Percentiles rank a stretch among this genome's conserved stretches.
These are phyloP conservation scores for Astatotilapia flaviijosephi DNA, from an alignment of 2,113 vertebrate species.

Conservation along the genomic window DNA sequence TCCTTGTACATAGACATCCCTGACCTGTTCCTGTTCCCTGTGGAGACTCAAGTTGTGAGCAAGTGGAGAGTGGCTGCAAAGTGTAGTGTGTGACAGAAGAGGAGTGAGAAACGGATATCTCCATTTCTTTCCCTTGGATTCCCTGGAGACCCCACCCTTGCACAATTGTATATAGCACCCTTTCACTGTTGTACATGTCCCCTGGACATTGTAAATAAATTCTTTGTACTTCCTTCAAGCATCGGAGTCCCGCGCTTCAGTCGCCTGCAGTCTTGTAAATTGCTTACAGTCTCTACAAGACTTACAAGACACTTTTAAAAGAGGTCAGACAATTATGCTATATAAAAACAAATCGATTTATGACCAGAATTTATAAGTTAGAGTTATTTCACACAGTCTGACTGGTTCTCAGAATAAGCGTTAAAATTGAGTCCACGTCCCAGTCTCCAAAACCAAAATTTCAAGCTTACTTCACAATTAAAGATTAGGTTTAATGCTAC, in stretches of 20 bases:
- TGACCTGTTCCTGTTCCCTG: neutral
- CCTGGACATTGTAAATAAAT: neutral
- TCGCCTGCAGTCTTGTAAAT: neutral
- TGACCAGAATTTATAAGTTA: neutral
- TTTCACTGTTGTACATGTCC: neutral
- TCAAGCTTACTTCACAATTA: neutral
- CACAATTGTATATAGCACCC: neutral
- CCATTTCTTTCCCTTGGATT: neutral
- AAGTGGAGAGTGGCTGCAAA: neutral
- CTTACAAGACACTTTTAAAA: neutral
- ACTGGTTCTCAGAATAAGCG: neutral
- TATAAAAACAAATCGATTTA: slow-evolving; percentile 12
- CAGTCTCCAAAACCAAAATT: neutral
- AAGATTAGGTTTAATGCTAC: neutral
- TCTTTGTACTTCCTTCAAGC: neutral
- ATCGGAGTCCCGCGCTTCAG: neutral
- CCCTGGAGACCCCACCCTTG: neutral
- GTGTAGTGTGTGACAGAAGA: neutral
- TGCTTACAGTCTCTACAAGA: neutral
- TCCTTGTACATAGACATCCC: neutral
- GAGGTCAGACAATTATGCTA: neutral
- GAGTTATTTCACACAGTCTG: neutral
- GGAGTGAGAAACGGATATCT: neutral
- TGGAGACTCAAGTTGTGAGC: neutral
- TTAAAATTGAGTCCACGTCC: neutral